Conservation (phyloP, 2,113 vertebrate genomes). For the Terrapene triunguis region DNA sequence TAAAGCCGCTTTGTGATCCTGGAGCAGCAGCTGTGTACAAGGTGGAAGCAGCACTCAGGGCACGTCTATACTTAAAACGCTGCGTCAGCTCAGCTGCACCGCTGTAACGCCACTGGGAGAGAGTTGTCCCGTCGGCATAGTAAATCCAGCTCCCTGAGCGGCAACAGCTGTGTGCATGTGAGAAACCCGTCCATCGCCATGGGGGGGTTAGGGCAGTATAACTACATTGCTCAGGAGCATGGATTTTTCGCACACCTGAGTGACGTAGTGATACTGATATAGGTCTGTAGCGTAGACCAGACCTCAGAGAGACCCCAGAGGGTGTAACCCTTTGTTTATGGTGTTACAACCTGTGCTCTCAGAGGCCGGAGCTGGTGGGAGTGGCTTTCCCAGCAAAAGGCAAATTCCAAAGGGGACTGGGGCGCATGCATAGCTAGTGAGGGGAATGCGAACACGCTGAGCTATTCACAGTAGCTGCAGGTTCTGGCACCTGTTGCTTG, state of each 20-base stretch:
- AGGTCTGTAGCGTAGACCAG: no score
- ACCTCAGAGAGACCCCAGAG: not conserved
- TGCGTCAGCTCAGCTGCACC: no score
- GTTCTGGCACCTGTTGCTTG: not conserved
- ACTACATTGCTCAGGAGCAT: no score
- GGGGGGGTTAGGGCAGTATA: no score
- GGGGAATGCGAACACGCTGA: not conserved
- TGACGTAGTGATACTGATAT: no score
- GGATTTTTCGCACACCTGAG: no score
- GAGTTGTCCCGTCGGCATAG: no score
- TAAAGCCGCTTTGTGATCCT: not conserved
- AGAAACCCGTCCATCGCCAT: no score
- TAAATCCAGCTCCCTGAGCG: no score
- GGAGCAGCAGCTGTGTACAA: not conserved
- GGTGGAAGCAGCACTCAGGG: not conserved
- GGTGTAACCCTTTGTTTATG: rapidly evolving
- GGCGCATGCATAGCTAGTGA: rapidly evolving
- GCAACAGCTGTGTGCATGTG: no score
- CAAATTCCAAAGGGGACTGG: not conserved
- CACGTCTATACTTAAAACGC: no score
- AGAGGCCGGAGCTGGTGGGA: not conserved
- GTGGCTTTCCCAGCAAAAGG: not conserved
- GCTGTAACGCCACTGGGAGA: no score
- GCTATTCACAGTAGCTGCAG: not conserved
- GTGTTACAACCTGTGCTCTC: not conserved